Base-by-base conservation (phyloP, 1,140 invertebrate genomes). In the Cecropterus lyciades region DNA sequence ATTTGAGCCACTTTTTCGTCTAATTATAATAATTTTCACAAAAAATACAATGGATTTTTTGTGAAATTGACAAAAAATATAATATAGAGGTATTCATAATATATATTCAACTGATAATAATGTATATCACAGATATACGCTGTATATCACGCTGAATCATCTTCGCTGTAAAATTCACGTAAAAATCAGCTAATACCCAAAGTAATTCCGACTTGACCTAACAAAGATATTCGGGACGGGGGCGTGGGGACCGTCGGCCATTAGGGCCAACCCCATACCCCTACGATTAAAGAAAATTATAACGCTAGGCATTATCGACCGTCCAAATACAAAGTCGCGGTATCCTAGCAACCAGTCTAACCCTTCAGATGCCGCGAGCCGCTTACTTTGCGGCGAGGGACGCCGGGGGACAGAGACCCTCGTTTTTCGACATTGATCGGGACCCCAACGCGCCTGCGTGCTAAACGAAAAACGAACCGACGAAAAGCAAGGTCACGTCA, bases 361-460 rank as follows among this genome's bases (percentile, higher is more conserved):
- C 88, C 88, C 88, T 91, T 87, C 82, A 87, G 86, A 91, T 80
- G 85, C 84, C 84, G 83, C 84, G 84, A 85, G 80, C 75, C 73
- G 77, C 81, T 88, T 87, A 86, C 87, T 85, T 87, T 84, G 82
- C 79, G 79, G 77, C 71, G 76, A 77, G 81, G 75, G 74, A 72
- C 70, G 71, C 73, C 73, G 77, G 81, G 73, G 81, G 82, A 75
- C 66, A 77, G 67, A 27, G 71, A 70, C 79, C 84, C 80, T 83
- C 80, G 85, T 89, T 89, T 91, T 91, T 91, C 84, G 88, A 84
- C 88, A 89, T 89, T 85, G 86, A 91, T 91, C 86, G 80, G 73
- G 55, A 75, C 77, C 65, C 72, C 60, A 86, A 55, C 85, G 86
- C 87, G 87, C 87, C 85, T 89, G 88, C 88, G 88, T 88, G 79